Base-by-base conservation (phyloP, 2,113 vertebrate genomes). In the Hippocampus mohnikei region DNA sequence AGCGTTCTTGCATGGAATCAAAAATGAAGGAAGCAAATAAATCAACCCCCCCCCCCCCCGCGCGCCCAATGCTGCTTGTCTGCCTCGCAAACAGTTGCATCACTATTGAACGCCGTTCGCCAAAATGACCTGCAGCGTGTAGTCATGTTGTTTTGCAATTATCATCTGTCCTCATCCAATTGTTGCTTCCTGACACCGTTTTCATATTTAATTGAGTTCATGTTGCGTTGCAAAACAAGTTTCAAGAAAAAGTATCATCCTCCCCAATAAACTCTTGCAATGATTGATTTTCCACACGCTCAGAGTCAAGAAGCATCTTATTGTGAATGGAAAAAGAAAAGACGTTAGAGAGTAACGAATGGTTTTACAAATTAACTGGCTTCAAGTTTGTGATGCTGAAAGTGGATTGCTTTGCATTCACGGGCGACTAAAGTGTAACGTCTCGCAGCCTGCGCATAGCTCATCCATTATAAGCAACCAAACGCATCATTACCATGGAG, bases 341-440 rank as follows among this genome's bases (percentile, higher is more conserved):
- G n/a, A 16, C 4, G 77, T 82, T 79, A 81, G 69, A 77, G 18
- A 72, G 68, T 81, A 78, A 85, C 81, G 41, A 37, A 50, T 25
- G 50, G 23, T 40, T 41, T 61, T 67, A 82, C 33, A 44, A n/a
- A 82, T 87, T 83, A 83, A 88, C 81, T 27, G 29, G n/a, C 5
- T 25, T 23, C 63, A 48, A 65, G 9, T 23, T 10, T 55, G 7
- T 27, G 11, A n/a, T 21, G 10, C 25, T 52, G 18, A 21, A 16
- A 68, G 55, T 20, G 56, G 16, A 52, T 27, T 23, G 46, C 37
- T 69, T 52, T 77, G 71, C 25, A 23, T 72, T 69, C 37, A n/a
- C 33, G 59, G 44, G 74, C 66, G 64, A 69, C 70, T 86, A 77
- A 82, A 80, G 70, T 76, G 67, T 84, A 79, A 88, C 82, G 52